Base-by-base conservation (phyloP, 2,797 vertebrate species). In the Garrulus glandarius region DNA sequence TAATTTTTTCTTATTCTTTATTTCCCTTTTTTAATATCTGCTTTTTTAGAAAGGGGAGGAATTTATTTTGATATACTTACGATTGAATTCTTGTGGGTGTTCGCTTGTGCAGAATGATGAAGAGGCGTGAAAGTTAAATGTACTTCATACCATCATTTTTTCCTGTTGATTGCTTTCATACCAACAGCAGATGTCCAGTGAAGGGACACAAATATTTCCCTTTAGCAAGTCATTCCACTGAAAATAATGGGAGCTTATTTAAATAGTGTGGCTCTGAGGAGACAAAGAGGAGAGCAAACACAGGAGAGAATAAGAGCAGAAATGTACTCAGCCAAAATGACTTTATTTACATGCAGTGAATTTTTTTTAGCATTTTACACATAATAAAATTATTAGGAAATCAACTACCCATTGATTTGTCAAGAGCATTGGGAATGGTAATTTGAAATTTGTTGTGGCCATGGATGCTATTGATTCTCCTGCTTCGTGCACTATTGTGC, bases 141-240 rank as follows among this genome's bases (percentile, higher is more conserved):
- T 96, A 79, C 91, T 97, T 97, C 89, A 93, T 96, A 94, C 78
- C 94, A 78, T 94, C 86, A 95, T 87, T 95, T 95, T 96, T 97
- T 97, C 92, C 87, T 87, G 89, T 96, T 94, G 92, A 92, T 93
- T 98, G 93, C 95, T 92, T 97, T 95, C 82, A 75, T 96, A 94
- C 87, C 90, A 97, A 87, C 94, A 97, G 93, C 97, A 97, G 92
- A 97, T 97, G 97, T 96, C 96, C 96, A 94, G 61, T 65, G 87
- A 97, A 97, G 96, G 96, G 93, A 93, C 92, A 96, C 92, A 96
- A 96, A 96, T 96, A 96, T 97, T 97, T 92, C 94, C 97, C 97
- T 96, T 96, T 88, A 95, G 95, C 95, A 97, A 97, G 85, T 96
- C 94, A 97, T 96, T 97, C 91, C 89, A 92, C 96, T 97, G 97